Base-by-base conservation (phyloP, 2,888 invertebrate species). In the Dendrolimus pini region DNA sequence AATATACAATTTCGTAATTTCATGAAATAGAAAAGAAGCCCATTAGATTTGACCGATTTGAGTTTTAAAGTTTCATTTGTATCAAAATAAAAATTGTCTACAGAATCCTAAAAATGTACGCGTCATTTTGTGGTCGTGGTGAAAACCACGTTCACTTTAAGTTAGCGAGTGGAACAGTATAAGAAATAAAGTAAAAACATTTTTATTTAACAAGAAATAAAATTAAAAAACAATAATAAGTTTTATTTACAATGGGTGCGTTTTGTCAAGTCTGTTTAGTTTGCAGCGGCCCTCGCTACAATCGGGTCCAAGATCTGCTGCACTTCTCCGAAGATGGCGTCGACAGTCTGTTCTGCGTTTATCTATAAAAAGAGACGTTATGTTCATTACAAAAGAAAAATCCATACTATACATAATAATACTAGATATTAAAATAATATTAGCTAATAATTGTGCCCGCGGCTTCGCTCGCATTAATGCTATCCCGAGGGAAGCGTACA, bases 241-340 rank as follows among this genome's bases (percentile, higher is more conserved):
- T 53, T 59, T 63, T 59, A 57, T 54, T 55, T 42, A 58, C 6
- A 41, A 41, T 54, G 55, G 41, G 53, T 55, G 53, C 18, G 56
- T 54, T 55, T 58, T 53, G 56, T 52, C 54, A 9, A 7, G 13
- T 9, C 14, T 10, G 57, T 53, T n/a, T 14, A 30, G 52, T 56
- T 58, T 55, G 52, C 60, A n/a, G 66, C 60, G 1, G 66, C 57
- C 9, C 52, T 54, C n/a, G 69, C 70, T n/a, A 82, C 72, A 58
- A 92, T 65, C 6, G 91, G 91, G 75, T 95, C 94, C 58, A 95
- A 82, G 61, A 91, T 87, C 54, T 80, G 75, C 62, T 90, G 84
- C 41, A 96, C 96, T 73, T 96, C 94, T 0, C 70, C 80, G 78
- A 97, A 98, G 72, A 98, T 95, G 9, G 91, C 93, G 58, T 97